Conservation (phyloP, 2,797 vertebrate genomes). For the Protosalanx chinensis region DNA sequence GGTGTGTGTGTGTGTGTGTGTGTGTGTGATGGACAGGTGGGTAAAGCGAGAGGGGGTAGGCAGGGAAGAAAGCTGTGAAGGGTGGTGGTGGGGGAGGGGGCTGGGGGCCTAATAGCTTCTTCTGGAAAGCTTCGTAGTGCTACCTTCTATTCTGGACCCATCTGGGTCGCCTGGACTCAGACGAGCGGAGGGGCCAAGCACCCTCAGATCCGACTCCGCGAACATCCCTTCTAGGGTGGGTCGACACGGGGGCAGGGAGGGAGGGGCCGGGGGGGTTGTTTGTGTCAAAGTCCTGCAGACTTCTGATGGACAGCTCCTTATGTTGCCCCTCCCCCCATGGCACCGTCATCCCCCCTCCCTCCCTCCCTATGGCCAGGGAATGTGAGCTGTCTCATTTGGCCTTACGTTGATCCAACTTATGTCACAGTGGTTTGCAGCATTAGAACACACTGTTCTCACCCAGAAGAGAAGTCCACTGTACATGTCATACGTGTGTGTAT, state of each 20-base stretch:
- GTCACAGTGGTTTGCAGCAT: constrained; percentile 12
- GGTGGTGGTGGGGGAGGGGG: not conserved
- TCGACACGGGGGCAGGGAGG: not conserved
- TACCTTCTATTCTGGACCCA: not conserved
- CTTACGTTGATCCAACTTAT: constrained; percentile 17
- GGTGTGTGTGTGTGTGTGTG: not conserved
- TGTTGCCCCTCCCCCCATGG: constrained; percentile 17
- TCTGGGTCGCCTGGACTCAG: not conserved
- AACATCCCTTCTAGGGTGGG: not conserved
- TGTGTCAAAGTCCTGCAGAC: not conserved
- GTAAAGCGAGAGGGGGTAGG: not conserved
- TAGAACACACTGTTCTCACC: constrained; percentile 7
- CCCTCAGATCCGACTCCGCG: too few relatives aligned
- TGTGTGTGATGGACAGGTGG: not conserved
- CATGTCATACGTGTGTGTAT: not conserved
- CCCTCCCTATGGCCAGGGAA: constrained; percentile 18
- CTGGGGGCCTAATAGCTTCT: too few relatives aligned
- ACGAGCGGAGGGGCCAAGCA: not conserved
- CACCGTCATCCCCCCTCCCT: not conserved
- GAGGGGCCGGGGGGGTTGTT: not conserved
- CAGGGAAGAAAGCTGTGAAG: not conserved
- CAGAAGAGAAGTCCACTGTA: not conserved
- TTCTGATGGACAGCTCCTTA: constrained; percentile 28
- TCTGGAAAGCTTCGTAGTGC: too few relatives aligned
- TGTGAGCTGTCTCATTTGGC: constrained; percentile 15